Conservation (phyloP, 2,888 invertebrate genomes). For the Netelia fuscicornis region DNA sequence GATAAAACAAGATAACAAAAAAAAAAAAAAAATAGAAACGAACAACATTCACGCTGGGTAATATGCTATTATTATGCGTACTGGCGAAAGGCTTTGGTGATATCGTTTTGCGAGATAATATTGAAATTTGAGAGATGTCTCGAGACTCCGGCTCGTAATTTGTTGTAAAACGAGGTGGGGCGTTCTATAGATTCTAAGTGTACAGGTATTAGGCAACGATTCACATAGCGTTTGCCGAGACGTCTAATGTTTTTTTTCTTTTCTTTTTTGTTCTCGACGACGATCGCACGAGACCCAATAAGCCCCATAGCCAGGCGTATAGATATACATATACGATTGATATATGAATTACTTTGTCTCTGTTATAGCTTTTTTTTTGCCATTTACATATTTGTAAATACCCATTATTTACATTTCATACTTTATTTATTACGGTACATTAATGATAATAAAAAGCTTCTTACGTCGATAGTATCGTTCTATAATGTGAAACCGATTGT, state of each 20-base stretch:
- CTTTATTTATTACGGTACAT: slow-evolving; percentile 83
- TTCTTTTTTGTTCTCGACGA: slow-evolving; percentile 53
- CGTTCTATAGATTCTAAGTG: slow-evolving; percentile 79
- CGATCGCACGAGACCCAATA: slow-evolving; percentile 56
- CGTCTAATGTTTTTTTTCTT: slow-evolving; percentile 38
- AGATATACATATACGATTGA: slow-evolving; percentile 67
- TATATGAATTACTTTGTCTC: slow-evolving; percentile 78
- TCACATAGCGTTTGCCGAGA: slow-evolving; percentile 66
- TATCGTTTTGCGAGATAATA: slow-evolving; percentile 71
- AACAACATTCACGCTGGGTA: slow-evolving; percentile 77
- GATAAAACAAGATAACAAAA: slow-evolving; percentile 37
- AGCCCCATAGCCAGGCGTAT: slow-evolving; percentile 69
- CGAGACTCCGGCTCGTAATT: slow-evolving; percentile 69
- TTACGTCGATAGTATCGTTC: slow-evolving; percentile 80
- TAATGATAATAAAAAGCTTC: slow-evolving; percentile 73
- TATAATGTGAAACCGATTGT: slow-evolving; percentile 84
- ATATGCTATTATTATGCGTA: slow-evolving; percentile 60
- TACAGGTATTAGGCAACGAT: slow-evolving; percentile 77
- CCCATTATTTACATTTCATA: slow-evolving; percentile 84
- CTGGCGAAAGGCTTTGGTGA: slow-evolving; percentile 52
- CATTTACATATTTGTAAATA: slow-evolving; percentile 84
- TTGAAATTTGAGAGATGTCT: slow-evolving; percentile 68
- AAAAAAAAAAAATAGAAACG: slow-evolving; percentile 40
- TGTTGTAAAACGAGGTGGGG: slow-evolving; percentile 55
- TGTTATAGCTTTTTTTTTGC: slow-evolving; percentile 83